These are phyloP conservation scores for Neodon shergylaensis DNA, from an alignment of 2,113 vertebrate genomes.

Conservation along the genomic window DNA sequence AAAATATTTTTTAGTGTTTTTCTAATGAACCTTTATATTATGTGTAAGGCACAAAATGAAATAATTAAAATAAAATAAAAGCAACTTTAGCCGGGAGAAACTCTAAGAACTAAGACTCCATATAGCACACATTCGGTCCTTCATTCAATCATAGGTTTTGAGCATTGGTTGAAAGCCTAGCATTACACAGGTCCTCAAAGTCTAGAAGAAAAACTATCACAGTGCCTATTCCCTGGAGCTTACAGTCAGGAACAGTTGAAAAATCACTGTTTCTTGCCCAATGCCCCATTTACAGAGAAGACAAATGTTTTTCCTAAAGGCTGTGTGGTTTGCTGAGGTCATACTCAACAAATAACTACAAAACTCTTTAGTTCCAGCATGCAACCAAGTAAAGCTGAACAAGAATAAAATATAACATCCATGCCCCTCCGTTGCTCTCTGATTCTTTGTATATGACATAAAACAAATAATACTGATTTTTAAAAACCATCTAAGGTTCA, in stretches of 20 bases:
- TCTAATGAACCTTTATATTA: background rate
- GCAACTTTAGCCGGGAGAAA: background rate
- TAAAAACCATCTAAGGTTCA: background rate
- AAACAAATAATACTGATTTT: background rate
- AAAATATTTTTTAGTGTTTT: background rate
- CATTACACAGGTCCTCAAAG: background rate
- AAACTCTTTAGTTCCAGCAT: background rate
- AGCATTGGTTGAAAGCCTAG: background rate
- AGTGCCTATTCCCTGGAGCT: background rate
- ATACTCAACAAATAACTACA: background rate
- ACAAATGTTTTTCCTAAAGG: background rate
- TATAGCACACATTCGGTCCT: background rate
- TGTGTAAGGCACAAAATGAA: background rate
- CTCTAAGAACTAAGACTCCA: background rate
- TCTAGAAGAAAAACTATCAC: background rate
- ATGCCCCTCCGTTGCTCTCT: background rate
- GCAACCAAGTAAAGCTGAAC: background rate
- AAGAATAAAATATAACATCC: conserved; percentile 18
- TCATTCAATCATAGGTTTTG: background rate
- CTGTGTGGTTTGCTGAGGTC: background rate
- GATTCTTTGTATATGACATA: background rate
- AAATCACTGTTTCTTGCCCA: conserved; percentile 3
- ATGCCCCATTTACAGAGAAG: background rate
- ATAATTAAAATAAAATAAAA: background rate
- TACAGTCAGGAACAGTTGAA: background rate